Evolutionary conservation across 2,888 invertebrate genomes (phyloP).

Genomic region (Hemistola chrysoprasaria): DNA sequence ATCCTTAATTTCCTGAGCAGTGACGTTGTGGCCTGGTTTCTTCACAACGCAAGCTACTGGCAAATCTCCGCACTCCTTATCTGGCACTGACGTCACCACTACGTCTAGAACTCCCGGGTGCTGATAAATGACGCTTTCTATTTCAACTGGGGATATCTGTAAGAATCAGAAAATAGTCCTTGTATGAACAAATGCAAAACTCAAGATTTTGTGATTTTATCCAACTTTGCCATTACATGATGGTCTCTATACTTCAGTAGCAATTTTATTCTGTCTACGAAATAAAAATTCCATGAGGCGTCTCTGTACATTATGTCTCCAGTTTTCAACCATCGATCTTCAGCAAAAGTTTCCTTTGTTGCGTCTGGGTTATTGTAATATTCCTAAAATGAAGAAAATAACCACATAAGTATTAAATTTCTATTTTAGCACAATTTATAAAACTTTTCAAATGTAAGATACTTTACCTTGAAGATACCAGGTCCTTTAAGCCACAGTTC

Average conservation of each 20-base stretch:
- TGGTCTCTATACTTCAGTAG: conserved; percentile 73
- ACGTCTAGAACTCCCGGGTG: conserved; percentile 50
- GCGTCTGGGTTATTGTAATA: conserved; percentile 67
- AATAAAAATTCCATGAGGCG: conserved; percentile 67
- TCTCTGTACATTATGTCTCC: conserved; percentile 79
- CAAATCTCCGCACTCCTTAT: conserved; percentile 46
- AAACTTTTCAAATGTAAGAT: too few species aligned
- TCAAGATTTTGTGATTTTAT: too few species aligned
- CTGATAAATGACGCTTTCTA: conserved; percentile 47
- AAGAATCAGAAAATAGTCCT: too few species aligned
- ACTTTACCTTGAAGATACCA: conserved; percentile 50
- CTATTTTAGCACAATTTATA: too few species aligned
- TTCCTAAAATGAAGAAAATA: too few species aligned
- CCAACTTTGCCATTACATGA: too few species aligned
- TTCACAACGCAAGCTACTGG: conserved; percentile 51
- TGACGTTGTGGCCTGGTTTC: conserved; percentile 33
- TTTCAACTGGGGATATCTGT: conserved; percentile 55
- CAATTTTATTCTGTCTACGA: conserved; percentile 75
- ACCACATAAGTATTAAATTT: too few species aligned
- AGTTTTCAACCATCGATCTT: conserved; percentile 73
- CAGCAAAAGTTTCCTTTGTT: conserved; percentile 58
- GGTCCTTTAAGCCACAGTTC: conserved; percentile 67
- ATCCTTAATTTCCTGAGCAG: conserved; percentile 46
- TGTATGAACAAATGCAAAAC: too few species aligned
- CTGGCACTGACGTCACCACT: conserved; percentile 46